Evolutionary conservation across 2,797 vertebrate species (phyloP).

Genomic region (Rhinophrynus dorsalis): DNA sequence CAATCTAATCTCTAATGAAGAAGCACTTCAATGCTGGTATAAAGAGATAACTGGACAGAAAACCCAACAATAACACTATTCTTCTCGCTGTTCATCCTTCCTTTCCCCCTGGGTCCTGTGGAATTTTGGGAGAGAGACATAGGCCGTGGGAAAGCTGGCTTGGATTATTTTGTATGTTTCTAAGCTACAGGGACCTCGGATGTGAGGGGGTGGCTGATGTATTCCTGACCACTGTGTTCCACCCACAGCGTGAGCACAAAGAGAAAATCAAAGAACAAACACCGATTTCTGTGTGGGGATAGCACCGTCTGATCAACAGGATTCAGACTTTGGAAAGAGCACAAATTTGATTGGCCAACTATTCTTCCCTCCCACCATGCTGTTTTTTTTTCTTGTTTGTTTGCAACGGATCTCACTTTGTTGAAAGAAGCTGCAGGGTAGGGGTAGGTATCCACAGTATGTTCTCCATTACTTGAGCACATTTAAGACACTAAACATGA

Average conservation of each 20-base stretch:
- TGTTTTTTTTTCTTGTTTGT: not conserved
- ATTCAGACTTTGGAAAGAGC: conserved; percentile 25
- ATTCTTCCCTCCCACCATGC: not conserved
- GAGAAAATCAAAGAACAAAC: conserved; percentile 22
- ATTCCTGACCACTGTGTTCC: conserved; percentile 21
- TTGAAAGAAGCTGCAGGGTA: conserved; percentile 25
- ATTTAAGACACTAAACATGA: conserved; percentile 35
- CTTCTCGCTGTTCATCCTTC: not conserved
- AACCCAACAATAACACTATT: not conserved
- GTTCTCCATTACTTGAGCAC: conserved; percentile 33
- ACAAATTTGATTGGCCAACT: conserved; percentile 11
- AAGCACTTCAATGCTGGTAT: not conserved
- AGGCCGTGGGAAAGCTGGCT: not conserved
- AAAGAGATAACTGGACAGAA: not conserved
- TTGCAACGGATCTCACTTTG: conserved; percentile 25
- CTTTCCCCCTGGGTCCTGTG: not conserved
- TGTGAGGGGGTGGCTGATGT: conserved; percentile 15
- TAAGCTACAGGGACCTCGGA: not conserved
- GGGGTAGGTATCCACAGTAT: conserved; percentile 33
- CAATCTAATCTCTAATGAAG: not conserved
- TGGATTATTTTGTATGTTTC: conserved; percentile 15
- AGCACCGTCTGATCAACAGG: conserved; percentile 15
- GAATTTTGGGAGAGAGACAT: not conserved
- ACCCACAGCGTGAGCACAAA: conserved; percentile 6
- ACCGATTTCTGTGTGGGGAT: conserved; percentile 5